Percentiles rank a stretch among this genome's conserved stretches.
phyloP scores from a whole-genome alignment of 2,888 invertebrate species.

The Acleris literana region DNA sequence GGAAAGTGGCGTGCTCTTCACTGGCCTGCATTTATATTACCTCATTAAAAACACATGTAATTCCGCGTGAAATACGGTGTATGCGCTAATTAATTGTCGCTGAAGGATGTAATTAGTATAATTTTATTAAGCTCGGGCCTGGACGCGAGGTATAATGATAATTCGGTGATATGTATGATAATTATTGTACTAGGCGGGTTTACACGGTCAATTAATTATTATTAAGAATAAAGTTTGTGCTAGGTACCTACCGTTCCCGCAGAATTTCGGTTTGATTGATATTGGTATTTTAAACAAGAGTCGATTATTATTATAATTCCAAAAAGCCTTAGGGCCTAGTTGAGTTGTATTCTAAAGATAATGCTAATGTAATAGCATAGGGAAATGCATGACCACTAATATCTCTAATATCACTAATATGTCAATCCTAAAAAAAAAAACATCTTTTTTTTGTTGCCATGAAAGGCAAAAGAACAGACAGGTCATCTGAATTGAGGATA shows the following conservation, averaged over 20 bases:
- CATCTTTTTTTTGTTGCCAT: too few relatives aligned
- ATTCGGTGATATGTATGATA: slow-evolving; percentile 28
- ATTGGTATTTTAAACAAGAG: too few relatives aligned
- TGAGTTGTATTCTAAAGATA: too few relatives aligned
- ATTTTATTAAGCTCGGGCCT: slow-evolving; percentile 5
- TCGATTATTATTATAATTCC: too few relatives aligned
- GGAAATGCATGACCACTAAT: too few relatives aligned
- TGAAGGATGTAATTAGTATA: slow-evolving; percentile 32
- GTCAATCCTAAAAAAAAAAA: too few relatives aligned
- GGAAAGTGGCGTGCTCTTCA: slow-evolving; percentile 7
- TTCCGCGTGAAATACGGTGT: slow-evolving; percentile 32
- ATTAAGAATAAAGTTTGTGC: neutral
- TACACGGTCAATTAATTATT: neutral
- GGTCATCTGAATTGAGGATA: too few relatives aligned
- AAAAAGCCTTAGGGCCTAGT: too few relatives aligned
- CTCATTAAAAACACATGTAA: slow-evolving; percentile 37
- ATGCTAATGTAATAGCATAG: too few relatives aligned
- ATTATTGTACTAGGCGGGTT: slow-evolving; percentile 8
- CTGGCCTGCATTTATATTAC: slow-evolving; percentile 31
- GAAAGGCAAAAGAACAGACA: too few relatives aligned
- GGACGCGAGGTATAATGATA: slow-evolving; percentile 16
- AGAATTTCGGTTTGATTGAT: neutral
- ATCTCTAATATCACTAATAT: too few relatives aligned
- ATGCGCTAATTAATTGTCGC: slow-evolving; percentile 31
- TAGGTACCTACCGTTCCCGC: neutral